Evolutionary conservation across 2,797 vertebrate genomes (phyloP).

Genomic region (Macropus fuliginosus): DNA sequence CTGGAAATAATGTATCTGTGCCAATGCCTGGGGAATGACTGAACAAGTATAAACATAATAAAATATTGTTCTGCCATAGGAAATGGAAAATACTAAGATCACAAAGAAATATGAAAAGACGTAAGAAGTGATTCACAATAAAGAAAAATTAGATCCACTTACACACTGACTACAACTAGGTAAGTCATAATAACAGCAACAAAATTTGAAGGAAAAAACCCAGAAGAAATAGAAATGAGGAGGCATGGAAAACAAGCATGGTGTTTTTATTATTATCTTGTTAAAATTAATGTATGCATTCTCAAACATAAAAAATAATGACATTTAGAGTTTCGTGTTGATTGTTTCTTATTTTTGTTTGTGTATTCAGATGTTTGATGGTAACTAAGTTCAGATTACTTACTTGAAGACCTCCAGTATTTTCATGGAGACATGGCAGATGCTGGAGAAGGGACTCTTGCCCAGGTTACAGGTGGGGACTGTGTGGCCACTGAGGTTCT

Average conservation of each 20-base stretch:
- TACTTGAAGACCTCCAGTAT: neutral
- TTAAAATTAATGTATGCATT: neutral
- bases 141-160: neutral
- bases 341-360: neutral
- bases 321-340: neutral
- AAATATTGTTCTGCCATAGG: neutral
- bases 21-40: neutral
- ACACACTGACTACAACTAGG: neutral
- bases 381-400: neutral
- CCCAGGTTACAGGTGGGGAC: neutral
- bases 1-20: neutral
- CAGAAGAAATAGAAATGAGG: neutral
- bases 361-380: neutral
- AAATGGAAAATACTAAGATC: neutral
- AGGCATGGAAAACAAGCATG: neutral
- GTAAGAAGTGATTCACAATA: neutral
- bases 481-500: neutral
- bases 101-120: neutral
- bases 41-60: neutral
- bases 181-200: neutral
- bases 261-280: neutral
- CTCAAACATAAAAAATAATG: neutral
- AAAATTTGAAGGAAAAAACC: neutral
- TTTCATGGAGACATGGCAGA: neutral
- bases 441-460: neutral